These are phyloP conservation scores for Delia radicum DNA, from an alignment of 1,140 invertebrate genomes.

Conservation along the genomic window DNA sequence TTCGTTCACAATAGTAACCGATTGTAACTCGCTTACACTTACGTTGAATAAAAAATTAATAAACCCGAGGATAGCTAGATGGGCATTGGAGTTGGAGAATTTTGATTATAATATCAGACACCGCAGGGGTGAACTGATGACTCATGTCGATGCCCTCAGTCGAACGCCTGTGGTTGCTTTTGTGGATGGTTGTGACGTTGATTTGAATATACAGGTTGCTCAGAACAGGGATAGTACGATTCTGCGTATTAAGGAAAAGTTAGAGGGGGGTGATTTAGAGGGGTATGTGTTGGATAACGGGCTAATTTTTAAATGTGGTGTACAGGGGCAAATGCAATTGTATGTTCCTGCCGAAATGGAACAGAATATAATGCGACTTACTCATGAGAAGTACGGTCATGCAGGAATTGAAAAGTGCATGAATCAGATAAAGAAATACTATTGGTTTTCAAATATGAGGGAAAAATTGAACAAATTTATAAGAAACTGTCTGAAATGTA, in stretches of 20 bases:
- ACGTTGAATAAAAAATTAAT: conserved; percentile 33
- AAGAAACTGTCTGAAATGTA: conserved; percentile 4
- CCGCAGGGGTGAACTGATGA: conserved; percentile 41
- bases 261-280: neutral
- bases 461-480: neutral
- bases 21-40: neutral
- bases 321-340: neutral
- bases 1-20: neutral
- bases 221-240: conserved; percentile 16
- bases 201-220: neutral
- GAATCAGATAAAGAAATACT: neutral
- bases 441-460: neutral
- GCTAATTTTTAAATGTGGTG: neutral
- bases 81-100: too few species aligned
- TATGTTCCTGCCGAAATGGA: conserved; percentile 35
- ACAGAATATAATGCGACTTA: neutral
- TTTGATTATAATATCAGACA: too few species aligned
- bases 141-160: conserved; percentile 47
- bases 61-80: too few species aligned
- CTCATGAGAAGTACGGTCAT: conserved; percentile 18
- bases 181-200: neutral
- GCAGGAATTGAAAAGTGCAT: neutral
- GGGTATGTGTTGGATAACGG: conserved; percentile 20
- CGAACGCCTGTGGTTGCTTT: neutral
- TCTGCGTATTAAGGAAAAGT: neutral